Evolutionary conservation across 2,113 vertebrate genomes (phyloP), one percentile per base, ranked within the genome.

Genomic region (Lates calcarifer): DNA sequence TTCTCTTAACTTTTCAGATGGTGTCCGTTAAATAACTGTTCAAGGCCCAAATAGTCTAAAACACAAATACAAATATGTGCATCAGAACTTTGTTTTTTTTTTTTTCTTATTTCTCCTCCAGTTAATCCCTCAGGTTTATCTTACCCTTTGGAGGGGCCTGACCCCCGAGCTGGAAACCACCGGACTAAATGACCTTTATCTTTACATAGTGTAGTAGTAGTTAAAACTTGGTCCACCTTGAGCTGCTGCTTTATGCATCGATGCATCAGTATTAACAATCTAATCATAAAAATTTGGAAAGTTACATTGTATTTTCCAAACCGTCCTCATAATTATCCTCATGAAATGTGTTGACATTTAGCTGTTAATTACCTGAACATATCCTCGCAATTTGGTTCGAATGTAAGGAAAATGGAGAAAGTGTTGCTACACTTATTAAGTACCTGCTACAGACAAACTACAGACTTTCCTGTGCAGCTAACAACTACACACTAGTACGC

Each of bases 1-100:
- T 8, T 49, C 45, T 49, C 45, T 49, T 49, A 49, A 64, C n/a
- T 31, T 61, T 47, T 70, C 76, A 70, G 18, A 79, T 79, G 76
- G 31, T 62, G 51, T 78, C 76, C 51, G 20, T 78, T 78, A 62
- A 61, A n/a, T 9, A 11, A 64, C 41, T 15, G 37, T 64, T 15
- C 15, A 1, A 28, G 35, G n/a, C 24, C 24, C 24, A 41, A 10
- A 45, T 15, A 45, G 43, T 45, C 17, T 18, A 45, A 18, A 45
- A 18, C 17, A 18, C 18, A 17, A 41, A 41, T 41, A 13, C 39
- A 41, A 12, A 41, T 41, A 13, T 45, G 39, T 41, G 39, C 14
- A 13, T 41, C 12, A 41, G 10, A 41, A 41, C 39, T 13, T 41
- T 41, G 39, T 41, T 41, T 41, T 41, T 12, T 41, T 1, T 41